Base-by-base conservation (phyloP, 2,888 invertebrate species). In the Cephus pygmeus region DNA sequence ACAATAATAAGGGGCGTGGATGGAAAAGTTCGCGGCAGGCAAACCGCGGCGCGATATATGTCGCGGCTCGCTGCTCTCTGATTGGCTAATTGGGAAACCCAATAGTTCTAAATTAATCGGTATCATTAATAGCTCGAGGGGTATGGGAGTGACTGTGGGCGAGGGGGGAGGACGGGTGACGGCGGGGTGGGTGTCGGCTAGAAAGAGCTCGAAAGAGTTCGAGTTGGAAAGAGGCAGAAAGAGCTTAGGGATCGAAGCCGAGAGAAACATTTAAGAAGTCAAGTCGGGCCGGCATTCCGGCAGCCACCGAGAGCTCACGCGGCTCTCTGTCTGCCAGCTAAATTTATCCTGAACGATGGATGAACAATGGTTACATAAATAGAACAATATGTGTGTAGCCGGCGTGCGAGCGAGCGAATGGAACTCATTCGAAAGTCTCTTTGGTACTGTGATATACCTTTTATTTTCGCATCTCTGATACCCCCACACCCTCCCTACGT, bases 61-160 rank as follows among this genome's bases (percentile, higher is more conserved):
- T 33, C 33, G 74, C 34, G 71, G 56, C 56, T 56, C 56, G 56
- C 81, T 56, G 56, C 56, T 56, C 56, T 84, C 86, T 86, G 90
- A 91, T 91, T 90, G 91, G 91, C 89, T 89, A 90, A 91, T 90
- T 90, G 89, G 86, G 91, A 91, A 91, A 91, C 90, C 90, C 89
- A 91, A 91, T 91, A 91, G 91, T 91, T 91, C 91, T 91, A 91
- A 91, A 91, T 91, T 90, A 90, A 91, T 91, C 91, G 90, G 86
- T 88, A 91, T 91, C 91, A 90, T 90, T 91, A 91, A 91, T 91
- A 89, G 89, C 87, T 81, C 85, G 83, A 30, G 69, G 69, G 75
- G 84, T 83, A 82, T 76, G 82, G 78, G 79, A 86, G 83, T 73
- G 83, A 80, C 80, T 80, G 82, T 84, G 82, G 79, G 78, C 34